These are phyloP conservation scores for Coranthus polyacanthus DNA, from an alignment of 2,797 vertebrate species.

Conservation along the genomic window DNA sequence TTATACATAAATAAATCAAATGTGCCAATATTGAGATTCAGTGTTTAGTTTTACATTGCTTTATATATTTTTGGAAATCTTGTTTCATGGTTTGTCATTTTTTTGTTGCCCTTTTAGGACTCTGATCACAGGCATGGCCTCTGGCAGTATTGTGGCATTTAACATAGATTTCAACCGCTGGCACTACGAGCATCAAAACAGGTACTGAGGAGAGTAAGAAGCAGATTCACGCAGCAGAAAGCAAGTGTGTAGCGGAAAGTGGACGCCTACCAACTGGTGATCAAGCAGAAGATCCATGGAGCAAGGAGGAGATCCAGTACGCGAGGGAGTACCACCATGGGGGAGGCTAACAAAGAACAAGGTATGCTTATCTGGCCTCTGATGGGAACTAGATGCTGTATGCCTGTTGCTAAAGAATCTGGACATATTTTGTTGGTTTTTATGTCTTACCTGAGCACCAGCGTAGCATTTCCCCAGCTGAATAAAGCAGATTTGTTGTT, in stretches of 20 bases:
- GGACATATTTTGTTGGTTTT: conserved; percentile 44
- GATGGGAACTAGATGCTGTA: conserved; percentile 17
- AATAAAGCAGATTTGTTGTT: conserved; percentile 35
- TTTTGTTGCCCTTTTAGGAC: conserved; percentile 84
- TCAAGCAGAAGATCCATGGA: conserved; percentile 26
- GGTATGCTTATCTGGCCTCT: conserved; percentile 29
- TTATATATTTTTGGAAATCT: background rate
- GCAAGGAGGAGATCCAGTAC: conserved; percentile 4
- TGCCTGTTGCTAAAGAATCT: conserved; percentile 38
- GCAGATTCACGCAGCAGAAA: conserved; percentile 14
- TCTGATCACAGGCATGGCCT: conserved; percentile 99
- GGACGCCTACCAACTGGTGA: conserved; percentile 15
- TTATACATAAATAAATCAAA: background rate
- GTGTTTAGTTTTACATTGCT: background rate
- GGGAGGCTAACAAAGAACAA: conserved; percentile 23
- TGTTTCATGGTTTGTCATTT: too few relatives aligned
- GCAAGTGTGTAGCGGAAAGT: conserved; percentile 1
- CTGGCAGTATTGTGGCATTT: conserved; percentile 99
- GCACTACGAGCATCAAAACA: conserved; percentile 99
- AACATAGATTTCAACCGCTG: conserved; percentile 99
- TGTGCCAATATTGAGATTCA: background rate
- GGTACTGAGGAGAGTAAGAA: conserved; percentile 88
- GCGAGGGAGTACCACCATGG: conserved; percentile 8
- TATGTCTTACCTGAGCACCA: conserved; percentile 47
- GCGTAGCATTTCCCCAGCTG: conserved; percentile 38